phyloP scores from a whole-genome alignment of 2,888 invertebrate species.

The Cerceris ruficornis region DNA sequence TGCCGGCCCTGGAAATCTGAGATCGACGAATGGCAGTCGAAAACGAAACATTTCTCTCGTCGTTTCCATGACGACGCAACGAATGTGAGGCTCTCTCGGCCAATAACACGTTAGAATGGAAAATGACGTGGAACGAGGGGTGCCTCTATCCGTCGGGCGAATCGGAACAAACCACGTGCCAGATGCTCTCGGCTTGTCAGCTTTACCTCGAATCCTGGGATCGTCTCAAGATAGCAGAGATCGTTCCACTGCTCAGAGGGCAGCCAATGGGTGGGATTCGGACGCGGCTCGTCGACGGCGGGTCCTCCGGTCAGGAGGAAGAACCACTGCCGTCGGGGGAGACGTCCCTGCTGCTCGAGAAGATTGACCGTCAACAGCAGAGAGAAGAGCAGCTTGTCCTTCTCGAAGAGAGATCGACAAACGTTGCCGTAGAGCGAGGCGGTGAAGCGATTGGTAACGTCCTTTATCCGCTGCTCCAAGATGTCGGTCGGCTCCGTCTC shows the following conservation, averaged over 20 bases:
- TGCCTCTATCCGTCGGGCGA: too few relatives aligned
- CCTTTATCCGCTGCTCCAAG: conserved; percentile 87
- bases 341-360: conserved; percentile 84
- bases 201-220: conserved; percentile 80
- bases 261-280: conserved; percentile 89
- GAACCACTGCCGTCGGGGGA: conserved; percentile 88
- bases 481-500: conserved; percentile 93
- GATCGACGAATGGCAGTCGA: too few relatives aligned
- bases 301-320: conserved; percentile 94
- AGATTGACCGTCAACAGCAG: conserved; percentile 89
- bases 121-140: too few relatives aligned
- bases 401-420: conserved; percentile 96
- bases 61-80: too few relatives aligned
- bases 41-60: too few relatives aligned
- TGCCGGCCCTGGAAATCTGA: too few relatives aligned
- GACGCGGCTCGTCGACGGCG: conserved; percentile 88
- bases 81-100: too few relatives aligned
- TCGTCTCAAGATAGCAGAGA: conserved; percentile 85
- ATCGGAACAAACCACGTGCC: too few relatives aligned
- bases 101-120: too few relatives aligned
- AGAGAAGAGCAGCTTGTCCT: conserved; percentile 96
- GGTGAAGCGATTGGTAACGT: conserved; percentile 92
- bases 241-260: conserved; percentile 90
- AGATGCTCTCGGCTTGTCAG: too few relatives aligned
- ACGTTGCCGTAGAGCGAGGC: conserved; percentile 95